These are phyloP conservation scores for Siniperca obscura DNA, from an alignment of 2,797 vertebrate genomes.

Conservation along the genomic window DNA sequence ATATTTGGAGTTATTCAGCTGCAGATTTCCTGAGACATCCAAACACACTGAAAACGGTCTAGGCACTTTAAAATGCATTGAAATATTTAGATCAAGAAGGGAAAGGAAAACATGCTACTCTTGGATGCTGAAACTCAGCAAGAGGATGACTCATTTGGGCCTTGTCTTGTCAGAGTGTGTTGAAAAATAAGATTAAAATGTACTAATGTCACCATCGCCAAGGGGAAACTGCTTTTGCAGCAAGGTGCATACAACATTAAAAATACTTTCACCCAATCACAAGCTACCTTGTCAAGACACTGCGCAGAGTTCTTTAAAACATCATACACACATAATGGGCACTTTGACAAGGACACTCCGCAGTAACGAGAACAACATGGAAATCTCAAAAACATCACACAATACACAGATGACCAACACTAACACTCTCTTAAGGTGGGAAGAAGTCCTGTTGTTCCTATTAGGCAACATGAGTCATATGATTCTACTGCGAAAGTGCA, in stretches of 20 bases:
- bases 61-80: constrained; percentile 47
- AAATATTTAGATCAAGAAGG: constrained; percentile 57
- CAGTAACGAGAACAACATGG: neutral
- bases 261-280: neutral
- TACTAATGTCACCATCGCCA: neutral
- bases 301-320: neutral
- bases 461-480: neutral
- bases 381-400: neutral
- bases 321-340: neutral
- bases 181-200: constrained; percentile 21
- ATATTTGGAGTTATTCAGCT: constrained; percentile 5
- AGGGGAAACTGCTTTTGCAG: neutral
- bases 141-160: constrained; percentile 27
- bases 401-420: neutral
- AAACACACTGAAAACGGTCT: constrained; percentile 2
- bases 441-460: constrained; percentile 23
- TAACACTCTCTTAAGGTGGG: neutral
- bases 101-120: constrained; percentile 11
- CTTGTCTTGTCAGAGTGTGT: neutral
- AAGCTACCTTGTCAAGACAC: neutral
- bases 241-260: neutral
- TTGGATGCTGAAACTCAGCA: neutral
- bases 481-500: neutral
- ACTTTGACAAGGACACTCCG: neutral
- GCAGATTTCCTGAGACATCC: neutral